These are phyloP conservation scores for Dicrurus megarhynchus DNA, from an alignment of 2,113 vertebrate species.

Conservation along the genomic window DNA sequence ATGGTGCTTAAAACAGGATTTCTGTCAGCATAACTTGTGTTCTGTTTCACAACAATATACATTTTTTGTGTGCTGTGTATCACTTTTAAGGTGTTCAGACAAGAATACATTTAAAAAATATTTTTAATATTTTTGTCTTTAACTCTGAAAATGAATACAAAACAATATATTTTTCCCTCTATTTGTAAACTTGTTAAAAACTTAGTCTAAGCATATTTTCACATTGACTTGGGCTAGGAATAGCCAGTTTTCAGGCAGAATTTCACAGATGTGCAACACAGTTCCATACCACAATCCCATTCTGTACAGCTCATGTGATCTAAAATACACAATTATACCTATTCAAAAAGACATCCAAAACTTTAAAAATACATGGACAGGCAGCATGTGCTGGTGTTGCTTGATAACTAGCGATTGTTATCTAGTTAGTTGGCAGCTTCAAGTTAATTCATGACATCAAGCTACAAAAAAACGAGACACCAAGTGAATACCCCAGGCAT, in stretches of 20 bases:
- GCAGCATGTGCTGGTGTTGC: neutral
- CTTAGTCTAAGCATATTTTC: constrained; percentile 16
- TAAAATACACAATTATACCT: neutral
- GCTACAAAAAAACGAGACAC: neutral
- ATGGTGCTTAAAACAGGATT: neutral
- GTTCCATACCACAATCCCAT: neutral
- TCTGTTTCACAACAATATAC: neutral
- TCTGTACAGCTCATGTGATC: neutral
- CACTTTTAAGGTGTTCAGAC: neutral
- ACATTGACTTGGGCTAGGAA: neutral
- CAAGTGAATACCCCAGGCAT: neutral
- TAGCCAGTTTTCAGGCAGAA: neutral
- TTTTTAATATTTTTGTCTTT: neutral
- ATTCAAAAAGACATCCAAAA: neutral
- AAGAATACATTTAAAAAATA: neutral
- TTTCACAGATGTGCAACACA: neutral
- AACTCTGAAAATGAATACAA: constrained; percentile 34
- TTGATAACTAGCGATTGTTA: neutral
- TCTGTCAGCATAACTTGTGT: neutral
- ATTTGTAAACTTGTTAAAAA: neutral
- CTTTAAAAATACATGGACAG: neutral
- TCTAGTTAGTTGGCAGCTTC: neutral
- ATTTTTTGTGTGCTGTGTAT: neutral
- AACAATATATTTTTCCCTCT: neutral
- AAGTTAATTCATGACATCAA: neutral